phyloP scores from a whole-genome alignment of 2,113 vertebrate genomes.

The Oceanites oceanicus region DNA sequence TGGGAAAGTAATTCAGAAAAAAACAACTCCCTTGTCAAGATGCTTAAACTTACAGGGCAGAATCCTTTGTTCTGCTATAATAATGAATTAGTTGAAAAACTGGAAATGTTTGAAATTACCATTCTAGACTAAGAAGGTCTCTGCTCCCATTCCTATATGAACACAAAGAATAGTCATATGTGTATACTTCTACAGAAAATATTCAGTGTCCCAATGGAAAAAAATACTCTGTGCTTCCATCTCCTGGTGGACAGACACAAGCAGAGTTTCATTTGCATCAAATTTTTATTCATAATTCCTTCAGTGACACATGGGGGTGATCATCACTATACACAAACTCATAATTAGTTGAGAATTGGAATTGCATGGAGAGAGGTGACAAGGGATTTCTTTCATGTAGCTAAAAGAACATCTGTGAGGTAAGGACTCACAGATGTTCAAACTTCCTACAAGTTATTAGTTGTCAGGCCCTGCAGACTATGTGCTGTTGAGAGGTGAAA shows the following conservation, averaged over 20 bases:
- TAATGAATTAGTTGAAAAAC: background rate
- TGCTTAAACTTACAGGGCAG: background rate
- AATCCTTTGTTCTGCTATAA: background rate
- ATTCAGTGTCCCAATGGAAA: background rate
- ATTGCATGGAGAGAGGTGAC: constrained; percentile 47
- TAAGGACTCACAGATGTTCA: constrained; percentile 56
- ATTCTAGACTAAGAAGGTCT: background rate
- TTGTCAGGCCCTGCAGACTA: background rate
- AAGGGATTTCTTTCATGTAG: constrained; percentile 60
- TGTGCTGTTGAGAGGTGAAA: background rate
- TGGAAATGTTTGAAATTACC: background rate
- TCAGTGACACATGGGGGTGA: constrained; percentile 49
- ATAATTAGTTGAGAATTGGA: constrained; percentile 62
- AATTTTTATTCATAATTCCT: constrained; percentile 45
- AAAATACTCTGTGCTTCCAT: background rate
- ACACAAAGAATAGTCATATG: background rate
- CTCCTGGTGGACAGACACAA: background rate
- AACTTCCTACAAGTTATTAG: constrained; percentile 22
- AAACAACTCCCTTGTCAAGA: background rate
- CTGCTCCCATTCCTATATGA: background rate
- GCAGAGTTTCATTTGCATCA: constrained; percentile 16
- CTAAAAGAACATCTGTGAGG: constrained; percentile 53
- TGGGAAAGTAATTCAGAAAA: background rate
- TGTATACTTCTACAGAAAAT: background rate
- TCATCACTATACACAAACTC: constrained; percentile 44